These are phyloP conservation scores for Dicerorhinus sumatrensis DNA, from an alignment of 2,113 vertebrate species.

Conservation along the genomic window DNA sequence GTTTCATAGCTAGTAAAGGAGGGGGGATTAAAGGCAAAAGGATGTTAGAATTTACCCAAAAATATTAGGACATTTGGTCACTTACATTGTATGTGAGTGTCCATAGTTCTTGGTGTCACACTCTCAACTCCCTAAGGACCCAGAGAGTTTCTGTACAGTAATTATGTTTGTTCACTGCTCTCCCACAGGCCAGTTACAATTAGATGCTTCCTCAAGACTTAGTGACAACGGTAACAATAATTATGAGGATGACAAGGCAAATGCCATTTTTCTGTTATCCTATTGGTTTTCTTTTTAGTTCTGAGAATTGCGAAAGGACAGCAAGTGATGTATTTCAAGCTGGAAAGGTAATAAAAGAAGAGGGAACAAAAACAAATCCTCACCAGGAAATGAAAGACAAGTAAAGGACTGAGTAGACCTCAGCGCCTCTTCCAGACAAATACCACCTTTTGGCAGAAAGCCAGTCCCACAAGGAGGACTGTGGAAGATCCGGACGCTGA, in stretches of 20 bases:
- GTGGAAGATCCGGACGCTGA: fast-evolving
- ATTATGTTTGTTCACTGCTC: background rate
- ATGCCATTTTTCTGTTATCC: background rate
- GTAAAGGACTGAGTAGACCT: background rate
- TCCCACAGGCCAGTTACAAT: background rate
- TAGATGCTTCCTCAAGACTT: background rate
- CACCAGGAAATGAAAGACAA: background rate
- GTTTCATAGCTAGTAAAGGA: background rate
- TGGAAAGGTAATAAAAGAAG: background rate
- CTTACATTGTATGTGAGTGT: background rate
- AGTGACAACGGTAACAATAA: background rate
- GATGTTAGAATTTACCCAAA: background rate
- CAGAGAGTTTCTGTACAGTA: background rate
- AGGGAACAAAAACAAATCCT: background rate
- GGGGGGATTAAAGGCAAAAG: background rate
- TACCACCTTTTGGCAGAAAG: background rate
- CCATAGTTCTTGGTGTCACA: background rate
- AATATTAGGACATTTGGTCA: background rate
- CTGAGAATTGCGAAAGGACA: background rate
- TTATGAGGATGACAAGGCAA: background rate
- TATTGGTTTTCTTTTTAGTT: background rate
- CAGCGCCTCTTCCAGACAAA: background rate
- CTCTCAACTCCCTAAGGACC: background rate
- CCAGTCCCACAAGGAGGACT: background rate
- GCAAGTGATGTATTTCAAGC: background rate